A percentile compares a stretch with the other conserved stretches of the same genome.
phyloP scores from a whole-genome alignment of 2,888 invertebrate genomes.

The Luperina testacea region DNA sequence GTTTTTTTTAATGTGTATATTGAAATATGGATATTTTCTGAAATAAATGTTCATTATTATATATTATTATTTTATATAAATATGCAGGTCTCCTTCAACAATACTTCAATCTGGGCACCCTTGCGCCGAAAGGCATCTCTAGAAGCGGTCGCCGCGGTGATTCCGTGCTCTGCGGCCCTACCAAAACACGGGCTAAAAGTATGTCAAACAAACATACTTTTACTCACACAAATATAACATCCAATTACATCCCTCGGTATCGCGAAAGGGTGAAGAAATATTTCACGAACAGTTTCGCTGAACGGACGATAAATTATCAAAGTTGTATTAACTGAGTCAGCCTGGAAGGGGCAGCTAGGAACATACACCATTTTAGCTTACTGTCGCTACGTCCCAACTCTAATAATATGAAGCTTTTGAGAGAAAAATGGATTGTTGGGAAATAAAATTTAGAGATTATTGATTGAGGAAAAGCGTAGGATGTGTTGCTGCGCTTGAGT shows the following conservation, averaged over 20 bases:
- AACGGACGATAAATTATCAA: conserved; percentile 70
- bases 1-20: too few relatives aligned
- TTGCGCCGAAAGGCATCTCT: not conserved
- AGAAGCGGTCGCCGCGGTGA: not conserved
- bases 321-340: conserved; percentile 65
- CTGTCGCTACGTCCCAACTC: conserved; percentile 32
- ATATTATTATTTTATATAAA: too few relatives aligned
- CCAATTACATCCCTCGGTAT: conserved; percentile 39
- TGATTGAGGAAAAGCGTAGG: conserved; percentile 22
- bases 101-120: not conserved
- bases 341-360: conserved; percentile 50
- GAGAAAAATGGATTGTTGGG: conserved; percentile 49
- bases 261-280: conserved; percentile 49
- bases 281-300: conserved; percentile 61
- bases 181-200: not conserved
- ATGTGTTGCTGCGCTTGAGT: conserved; percentile 14
- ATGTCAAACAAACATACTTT: conserved; percentile 24
- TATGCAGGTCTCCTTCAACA: not conserved
- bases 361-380: conserved; percentile 43
- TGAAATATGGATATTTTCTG: too few relatives aligned
- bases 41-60: too few relatives aligned
- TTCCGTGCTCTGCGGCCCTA: not conserved
- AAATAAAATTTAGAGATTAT: conserved; percentile 33
- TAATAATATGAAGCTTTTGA: conserved; percentile 42
- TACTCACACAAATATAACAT: conserved; percentile 10